A percentile compares a stretch with the other conserved stretches of the same genome.
Conservation (phyloP, 2,113 vertebrate species). For the Naja naja region DNA sequence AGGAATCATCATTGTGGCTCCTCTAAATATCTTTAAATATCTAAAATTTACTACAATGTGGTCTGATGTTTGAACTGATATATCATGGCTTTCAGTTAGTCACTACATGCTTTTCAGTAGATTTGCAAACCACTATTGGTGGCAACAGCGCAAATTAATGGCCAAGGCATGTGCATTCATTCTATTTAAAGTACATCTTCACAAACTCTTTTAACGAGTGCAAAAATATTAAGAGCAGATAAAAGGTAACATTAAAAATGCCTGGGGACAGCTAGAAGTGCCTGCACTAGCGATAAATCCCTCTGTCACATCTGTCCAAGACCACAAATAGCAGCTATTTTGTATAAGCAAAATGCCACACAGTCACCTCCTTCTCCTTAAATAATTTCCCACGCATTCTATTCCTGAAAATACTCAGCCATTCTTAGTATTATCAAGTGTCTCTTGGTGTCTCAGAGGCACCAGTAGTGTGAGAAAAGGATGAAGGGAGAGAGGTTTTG, state of each 20-base stretch:
- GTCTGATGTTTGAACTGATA: background rate
- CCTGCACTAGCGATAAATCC: background rate
- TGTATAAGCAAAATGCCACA: slow-evolving; percentile 39
- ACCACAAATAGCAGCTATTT: slow-evolving; percentile 58
- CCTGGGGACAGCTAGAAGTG: background rate
- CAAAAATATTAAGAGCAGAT: background rate
- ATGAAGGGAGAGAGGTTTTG: background rate
- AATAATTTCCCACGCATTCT: slow-evolving; percentile 35
- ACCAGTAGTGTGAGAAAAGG: slow-evolving; percentile 19
- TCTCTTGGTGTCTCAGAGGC: fast-evolving
- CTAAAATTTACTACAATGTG: background rate
- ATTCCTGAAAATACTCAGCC: slow-evolving; percentile 42
- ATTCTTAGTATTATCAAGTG: slow-evolving; percentile 38
- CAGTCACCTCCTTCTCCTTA: slow-evolving; percentile 26
- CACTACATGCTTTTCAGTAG: background rate
- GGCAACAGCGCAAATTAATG: background rate
- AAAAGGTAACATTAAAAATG: slow-evolving; percentile 7
- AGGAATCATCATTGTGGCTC: background rate
- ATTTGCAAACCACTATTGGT: background rate
- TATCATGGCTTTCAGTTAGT: background rate
- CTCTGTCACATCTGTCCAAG: slow-evolving; percentile 9
- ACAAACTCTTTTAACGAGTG: background rate
- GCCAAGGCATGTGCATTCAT: background rate
- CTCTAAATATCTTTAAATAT: background rate
- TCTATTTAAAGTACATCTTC: background rate